Conservation (phyloP, 2,113 vertebrate species). For the Grantiella picta region DNA sequence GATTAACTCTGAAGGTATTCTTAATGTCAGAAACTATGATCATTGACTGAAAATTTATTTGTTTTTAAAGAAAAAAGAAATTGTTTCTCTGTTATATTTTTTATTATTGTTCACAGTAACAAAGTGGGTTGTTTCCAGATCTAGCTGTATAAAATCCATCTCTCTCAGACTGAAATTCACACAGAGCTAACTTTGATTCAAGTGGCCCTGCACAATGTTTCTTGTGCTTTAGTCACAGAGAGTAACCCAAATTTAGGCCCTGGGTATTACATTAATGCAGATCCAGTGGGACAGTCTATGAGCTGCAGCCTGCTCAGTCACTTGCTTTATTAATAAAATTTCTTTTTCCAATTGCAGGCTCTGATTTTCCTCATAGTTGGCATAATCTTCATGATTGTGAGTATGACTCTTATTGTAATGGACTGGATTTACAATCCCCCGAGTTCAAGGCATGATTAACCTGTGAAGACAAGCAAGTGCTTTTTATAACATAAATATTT, state of each 20-base stretch:
- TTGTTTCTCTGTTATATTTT: background rate
- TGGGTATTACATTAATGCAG: background rate
- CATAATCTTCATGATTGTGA: slow-evolving; percentile 92
- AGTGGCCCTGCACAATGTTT: background rate
- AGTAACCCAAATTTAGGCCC: background rate
- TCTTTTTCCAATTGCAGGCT: slow-evolving; percentile 76
- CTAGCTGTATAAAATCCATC: background rate
- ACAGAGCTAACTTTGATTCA: background rate
- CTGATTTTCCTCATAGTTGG: slow-evolving; percentile 86
- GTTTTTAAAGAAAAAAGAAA: background rate
- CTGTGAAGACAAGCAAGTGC: background rate
- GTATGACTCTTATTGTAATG: slow-evolving; percentile 89
- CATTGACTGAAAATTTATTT: background rate
- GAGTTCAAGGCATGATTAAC: slow-evolving; percentile 76
- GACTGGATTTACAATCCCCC: slow-evolving; percentile 93
- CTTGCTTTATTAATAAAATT: background rate
- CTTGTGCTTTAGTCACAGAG: background rate
- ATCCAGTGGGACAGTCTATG: background rate
- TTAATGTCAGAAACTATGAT: background rate
- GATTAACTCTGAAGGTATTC: background rate
- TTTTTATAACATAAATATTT: slow-evolving; percentile 43
- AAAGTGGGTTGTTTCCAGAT: background rate
- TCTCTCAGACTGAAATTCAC: background rate
- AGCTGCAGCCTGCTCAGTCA: background rate
- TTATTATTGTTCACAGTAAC: background rate